Evolutionary conservation across 2,797 vertebrate genomes (phyloP).

Genomic region (Mormyrops boulengeri): DNA sequence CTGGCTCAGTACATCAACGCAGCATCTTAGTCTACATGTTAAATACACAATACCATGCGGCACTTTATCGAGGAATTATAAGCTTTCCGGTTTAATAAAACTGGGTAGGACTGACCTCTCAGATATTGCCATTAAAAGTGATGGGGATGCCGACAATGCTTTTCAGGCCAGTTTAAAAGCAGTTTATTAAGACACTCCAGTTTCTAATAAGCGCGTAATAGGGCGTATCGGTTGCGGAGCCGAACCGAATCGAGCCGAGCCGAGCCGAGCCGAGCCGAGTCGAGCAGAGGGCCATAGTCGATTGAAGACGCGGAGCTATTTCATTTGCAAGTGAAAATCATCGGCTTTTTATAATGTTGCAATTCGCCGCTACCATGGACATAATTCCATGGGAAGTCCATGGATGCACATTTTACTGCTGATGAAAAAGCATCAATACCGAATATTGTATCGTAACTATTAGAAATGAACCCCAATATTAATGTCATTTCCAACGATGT

Average conservation of each 20-base stretch:
- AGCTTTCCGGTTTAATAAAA: neutral
- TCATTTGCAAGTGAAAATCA: neutral
- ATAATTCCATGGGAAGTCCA: neutral
- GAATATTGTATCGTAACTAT: neutral
- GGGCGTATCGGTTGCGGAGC: neutral
- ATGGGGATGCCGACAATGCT: neutral
- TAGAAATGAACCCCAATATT: neutral
- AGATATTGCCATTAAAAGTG: neutral
- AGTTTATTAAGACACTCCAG: neutral
- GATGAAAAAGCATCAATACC: neutral
- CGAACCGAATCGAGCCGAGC: too few relatives aligned
- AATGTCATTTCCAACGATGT: neutral
- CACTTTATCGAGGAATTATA: neutral
- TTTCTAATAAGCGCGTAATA: neutral
- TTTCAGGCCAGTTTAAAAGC: neutral
- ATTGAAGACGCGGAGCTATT: neutral
- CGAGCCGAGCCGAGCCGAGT: too few relatives aligned
- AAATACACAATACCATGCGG: neutral
- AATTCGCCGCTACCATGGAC: neutral
- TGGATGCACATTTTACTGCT: neutral
- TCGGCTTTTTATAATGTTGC: neutral
- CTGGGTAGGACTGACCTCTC: neutral
- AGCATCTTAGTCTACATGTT: neutral
- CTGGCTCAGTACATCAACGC: neutral
- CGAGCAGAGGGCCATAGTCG: neutral